Base-by-base conservation (phyloP, 1,140 invertebrate genomes). In the Ceratosolen fusciceps region DNA sequence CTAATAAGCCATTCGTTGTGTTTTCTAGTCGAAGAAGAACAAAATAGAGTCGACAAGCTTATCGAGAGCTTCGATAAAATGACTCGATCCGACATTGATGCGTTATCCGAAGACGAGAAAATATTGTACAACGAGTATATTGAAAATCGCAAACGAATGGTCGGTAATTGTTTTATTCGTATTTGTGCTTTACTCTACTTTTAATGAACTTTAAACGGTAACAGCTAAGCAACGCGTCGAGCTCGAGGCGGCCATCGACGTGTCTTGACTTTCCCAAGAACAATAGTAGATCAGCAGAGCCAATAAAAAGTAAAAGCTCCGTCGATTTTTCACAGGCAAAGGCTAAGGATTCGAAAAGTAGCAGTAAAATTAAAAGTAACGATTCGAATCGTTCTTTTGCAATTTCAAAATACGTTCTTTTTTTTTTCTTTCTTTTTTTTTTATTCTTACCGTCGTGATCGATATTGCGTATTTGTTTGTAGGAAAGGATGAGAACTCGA, bases 21-120 rank as follows among this genome's bases (percentile, higher is more conserved):
- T 37, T 9, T 43, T 37, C 1, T 68, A 68, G 65, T 16, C 9
- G 37, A 60, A 78, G 68, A 52, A 16, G 52, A 75, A 67, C 8
- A 37, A 49, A 39, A 78, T 72, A 39, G 26, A 29, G 21, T 47
- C 10, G 47, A 80, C 67, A 39, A 74, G 19, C 39, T 54, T 34
- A 29, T 77, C 0, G 39, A 68, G 24, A 77, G 54, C 37, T 68
- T 68, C 34, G 47, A 77, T 21, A 39, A 49, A 21, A 68, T 68
- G 47, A 52, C 39, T 16, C 47, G 37, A 68, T 49, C 58, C 31
- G 29, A 68, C 37, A 56, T 68, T 56, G 82, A 87, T 34, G 19
- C 67, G 43, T 80, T 87, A 39, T 39, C 71, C 8, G 82, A 87
- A n/a, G 71, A 84, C 1, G 84, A 86, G 3, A 85, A 82, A 60